A percentile compares a stretch with the other conserved stretches of the same genome.
These are phyloP conservation scores for Psephotus haematonotus DNA, from an alignment of 2,113 vertebrate genomes.

Conservation along the genomic window DNA sequence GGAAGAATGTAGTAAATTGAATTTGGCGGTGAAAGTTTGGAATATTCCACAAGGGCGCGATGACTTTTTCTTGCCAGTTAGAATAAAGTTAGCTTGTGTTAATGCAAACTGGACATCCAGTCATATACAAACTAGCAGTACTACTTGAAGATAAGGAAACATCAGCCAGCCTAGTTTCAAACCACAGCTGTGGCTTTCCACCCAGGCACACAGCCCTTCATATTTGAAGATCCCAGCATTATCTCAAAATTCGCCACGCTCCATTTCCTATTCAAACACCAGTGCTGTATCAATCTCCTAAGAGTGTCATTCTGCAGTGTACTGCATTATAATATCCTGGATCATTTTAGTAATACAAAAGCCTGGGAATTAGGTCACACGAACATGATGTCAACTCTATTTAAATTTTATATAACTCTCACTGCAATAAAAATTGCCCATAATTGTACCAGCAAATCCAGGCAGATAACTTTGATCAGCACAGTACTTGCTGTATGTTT, in stretches of 20 bases:
- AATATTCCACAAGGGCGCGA: not conserved
- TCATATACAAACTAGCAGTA: not conserved
- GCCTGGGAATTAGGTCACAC: constrained; percentile 30
- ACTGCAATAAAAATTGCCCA: not conserved
- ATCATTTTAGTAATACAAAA: constrained; percentile 5
- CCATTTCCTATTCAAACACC: constrained; percentile 36
- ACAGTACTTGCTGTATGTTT: not conserved
- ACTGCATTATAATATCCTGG: not conserved
- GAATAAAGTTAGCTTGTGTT: not conserved
- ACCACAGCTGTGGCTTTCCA: not conserved
- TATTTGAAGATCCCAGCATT: not conserved
- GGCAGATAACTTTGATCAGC: not conserved
- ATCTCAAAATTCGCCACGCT: not conserved
- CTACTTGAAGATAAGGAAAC: not conserved
- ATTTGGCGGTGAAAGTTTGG: not conserved
- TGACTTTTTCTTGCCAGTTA: not conserved
- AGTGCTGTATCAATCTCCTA: not conserved
- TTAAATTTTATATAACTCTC: constrained; percentile 34
- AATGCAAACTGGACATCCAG: not conserved
- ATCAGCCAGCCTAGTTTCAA: not conserved
- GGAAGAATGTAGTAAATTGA: not conserved
- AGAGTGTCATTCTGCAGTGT: not conserved
- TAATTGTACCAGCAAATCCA: not conserved
- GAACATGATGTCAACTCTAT: constrained; percentile 1
- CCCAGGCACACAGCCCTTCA: not conserved